phyloP scores from a whole-genome alignment of 2,888 invertebrate species.

The Heliconius ethilla region DNA sequence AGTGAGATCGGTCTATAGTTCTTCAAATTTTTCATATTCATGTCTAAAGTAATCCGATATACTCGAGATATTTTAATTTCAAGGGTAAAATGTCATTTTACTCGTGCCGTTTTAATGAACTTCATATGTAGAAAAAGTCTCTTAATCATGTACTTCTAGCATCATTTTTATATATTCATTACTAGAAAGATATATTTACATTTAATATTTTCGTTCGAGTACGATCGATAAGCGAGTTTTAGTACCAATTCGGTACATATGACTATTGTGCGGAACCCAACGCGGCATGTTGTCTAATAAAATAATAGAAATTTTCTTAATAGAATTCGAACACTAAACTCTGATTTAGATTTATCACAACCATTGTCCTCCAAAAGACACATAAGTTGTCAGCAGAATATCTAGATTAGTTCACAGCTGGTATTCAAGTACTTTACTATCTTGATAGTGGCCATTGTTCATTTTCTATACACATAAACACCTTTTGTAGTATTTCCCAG shows the following conservation, averaged over 20 bases:
- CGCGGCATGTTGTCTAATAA: too few relatives aligned
- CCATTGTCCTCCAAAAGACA: neutral
- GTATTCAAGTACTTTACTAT: neutral
- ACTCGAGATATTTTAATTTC: neutral
- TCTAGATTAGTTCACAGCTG: neutral
- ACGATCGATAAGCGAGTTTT: neutral
- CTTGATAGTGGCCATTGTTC: neutral
- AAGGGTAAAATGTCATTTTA: constrained; percentile 4
- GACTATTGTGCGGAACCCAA: neutral
- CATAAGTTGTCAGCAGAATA: neutral
- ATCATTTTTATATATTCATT: neutral
- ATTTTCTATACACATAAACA: constrained; percentile 17
- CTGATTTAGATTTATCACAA: too few relatives aligned
- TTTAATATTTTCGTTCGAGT: too few relatives aligned
- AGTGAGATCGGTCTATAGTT: too few relatives aligned
- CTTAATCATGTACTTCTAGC: constrained; percentile 8
- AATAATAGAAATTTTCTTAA: neutral
- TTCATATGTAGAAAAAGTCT: neutral
- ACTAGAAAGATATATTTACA: too few relatives aligned
- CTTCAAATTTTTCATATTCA: neutral
- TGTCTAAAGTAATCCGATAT: neutral
- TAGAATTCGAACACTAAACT: too few relatives aligned
- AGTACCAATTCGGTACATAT: neutral
- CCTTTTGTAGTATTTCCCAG: neutral
- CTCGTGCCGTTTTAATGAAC: constrained; percentile 2